Base-by-base conservation (phyloP, 2,797 vertebrate genomes). In the Ctenochaetus hawaiiensis region DNA sequence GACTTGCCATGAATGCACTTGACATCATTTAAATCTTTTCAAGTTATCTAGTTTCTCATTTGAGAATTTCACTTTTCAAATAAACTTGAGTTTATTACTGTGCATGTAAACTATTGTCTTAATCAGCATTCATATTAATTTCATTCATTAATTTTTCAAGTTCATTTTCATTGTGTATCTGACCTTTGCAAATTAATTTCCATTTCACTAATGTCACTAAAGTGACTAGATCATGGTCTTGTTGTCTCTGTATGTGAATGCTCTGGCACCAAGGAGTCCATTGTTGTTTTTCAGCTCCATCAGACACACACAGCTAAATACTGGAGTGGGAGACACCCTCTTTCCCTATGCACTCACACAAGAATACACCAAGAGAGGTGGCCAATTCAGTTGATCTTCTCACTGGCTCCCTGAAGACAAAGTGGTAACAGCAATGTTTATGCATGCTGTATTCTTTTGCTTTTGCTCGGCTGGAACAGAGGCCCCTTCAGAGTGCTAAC, bases 251-350 rank as follows among this genome's bases (percentile, higher is more conserved):
- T 39, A 75, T 73, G 8, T 58, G 51, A 61, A 41, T 1, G 4
- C 63, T 76, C 51, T 63, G 56, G 58, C 80, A 74, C 60, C 23
- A 41, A 56, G 70, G 71, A 80, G 67, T 77, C 69, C 9, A 37
- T 22, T 77, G 67, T 73, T 78, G 67, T 78, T 80, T 87, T 86
- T 78, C 78, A 73, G 75, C 77, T 82, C 67, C 71, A 81, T 89
- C 84, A 85, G 67, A 86, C 83, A 87, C 62, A 84, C 81, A 82
- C 45, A 65, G 69, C 60, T 87, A 89, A 89, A 87, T 89, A 78
- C 75, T 67, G 20, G 52, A 83, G 83, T 69, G 57, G 44, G 58
- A 82, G 49, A 80, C 69, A 26, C 64, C 82, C 52, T 39, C 44
- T 51, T 72, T 65, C 26, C 45, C 41, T 49, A 76, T 34, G 39